Evolutionary conservation across 2,797 vertebrate species (phyloP).

Genomic region (Gallinago solitaria): DNA sequence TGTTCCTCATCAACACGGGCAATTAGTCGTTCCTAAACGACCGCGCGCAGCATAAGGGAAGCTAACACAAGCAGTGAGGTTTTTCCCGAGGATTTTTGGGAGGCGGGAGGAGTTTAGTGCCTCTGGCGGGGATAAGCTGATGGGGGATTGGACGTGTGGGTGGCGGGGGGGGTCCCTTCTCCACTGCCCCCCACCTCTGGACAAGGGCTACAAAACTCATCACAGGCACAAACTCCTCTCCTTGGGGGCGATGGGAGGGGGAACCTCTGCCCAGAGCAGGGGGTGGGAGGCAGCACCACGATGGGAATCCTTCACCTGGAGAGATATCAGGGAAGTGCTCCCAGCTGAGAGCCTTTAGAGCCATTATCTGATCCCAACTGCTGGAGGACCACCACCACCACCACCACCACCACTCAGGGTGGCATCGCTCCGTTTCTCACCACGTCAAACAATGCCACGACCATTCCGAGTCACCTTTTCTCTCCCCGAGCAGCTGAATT

Average conservation of each 20-base stretch:
- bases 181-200: background rate
- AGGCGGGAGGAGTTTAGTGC: background rate
- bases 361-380: conserved; percentile 77
- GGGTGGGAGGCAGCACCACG: background rate
- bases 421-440: conserved; percentile 72
- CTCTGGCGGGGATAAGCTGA: background rate
- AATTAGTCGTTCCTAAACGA: background rate
- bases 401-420: conserved; percentile 15
- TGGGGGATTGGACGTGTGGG: background rate
- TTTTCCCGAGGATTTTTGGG: background rate
- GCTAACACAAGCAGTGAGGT: fast-evolving
- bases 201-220: background rate
- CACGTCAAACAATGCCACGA: conserved; percentile 71
- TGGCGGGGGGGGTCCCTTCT: background rate
- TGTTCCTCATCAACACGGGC: background rate
- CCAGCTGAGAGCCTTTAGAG: conserved; percentile 80
- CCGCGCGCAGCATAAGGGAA: background rate
- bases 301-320: conserved; percentile 67
- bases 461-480: conserved; percentile 66
- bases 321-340: conserved; percentile 73
- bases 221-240: background rate
- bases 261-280: background rate
- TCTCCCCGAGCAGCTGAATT: conserved; percentile 65
- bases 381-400: conserved; percentile 75
- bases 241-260: background rate